These are phyloP conservation scores for Catharus bicknelli DNA, from an alignment of 2,113 vertebrate genomes.

Conservation along the genomic window DNA sequence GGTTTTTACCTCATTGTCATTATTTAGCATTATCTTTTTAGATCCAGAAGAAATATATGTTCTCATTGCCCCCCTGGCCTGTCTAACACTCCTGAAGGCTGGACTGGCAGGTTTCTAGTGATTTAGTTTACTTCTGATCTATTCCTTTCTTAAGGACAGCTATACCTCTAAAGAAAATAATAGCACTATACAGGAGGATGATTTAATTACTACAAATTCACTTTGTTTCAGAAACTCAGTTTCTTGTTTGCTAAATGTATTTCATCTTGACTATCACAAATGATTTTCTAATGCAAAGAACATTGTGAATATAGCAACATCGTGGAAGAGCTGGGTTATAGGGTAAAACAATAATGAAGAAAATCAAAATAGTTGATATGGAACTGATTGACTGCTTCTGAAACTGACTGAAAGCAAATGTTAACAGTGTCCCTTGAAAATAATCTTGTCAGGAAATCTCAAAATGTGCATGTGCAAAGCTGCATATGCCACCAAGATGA, in stretches of 20 bases:
- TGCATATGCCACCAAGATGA: neutral
- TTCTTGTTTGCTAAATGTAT: slow-evolving; percentile 65
- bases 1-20: neutral
- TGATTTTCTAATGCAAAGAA: slow-evolving; percentile 56
- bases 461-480: fast-evolving
- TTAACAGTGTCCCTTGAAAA: neutral
- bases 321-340: neutral
- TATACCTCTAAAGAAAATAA: neutral
- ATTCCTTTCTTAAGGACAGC: neutral
- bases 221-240: slow-evolving; percentile 63
- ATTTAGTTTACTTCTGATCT: neutral
- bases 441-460: neutral
- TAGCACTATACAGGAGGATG: slow-evolving; percentile 27
- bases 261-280: slow-evolving; percentile 54
- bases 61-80: neutral
- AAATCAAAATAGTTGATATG: neutral
- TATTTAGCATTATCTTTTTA: neutral
- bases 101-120: neutral
- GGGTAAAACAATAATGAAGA: slow-evolving; percentile 33
- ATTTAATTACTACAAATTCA: slow-evolving; percentile 45
- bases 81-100: neutral
- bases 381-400: neutral
- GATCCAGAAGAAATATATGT: neutral
- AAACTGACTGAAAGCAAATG: neutral
- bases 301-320: neutral